phyloP scores from a whole-genome alignment of 2,797 vertebrate species.

The Syngnathus rostellatus region DNA sequence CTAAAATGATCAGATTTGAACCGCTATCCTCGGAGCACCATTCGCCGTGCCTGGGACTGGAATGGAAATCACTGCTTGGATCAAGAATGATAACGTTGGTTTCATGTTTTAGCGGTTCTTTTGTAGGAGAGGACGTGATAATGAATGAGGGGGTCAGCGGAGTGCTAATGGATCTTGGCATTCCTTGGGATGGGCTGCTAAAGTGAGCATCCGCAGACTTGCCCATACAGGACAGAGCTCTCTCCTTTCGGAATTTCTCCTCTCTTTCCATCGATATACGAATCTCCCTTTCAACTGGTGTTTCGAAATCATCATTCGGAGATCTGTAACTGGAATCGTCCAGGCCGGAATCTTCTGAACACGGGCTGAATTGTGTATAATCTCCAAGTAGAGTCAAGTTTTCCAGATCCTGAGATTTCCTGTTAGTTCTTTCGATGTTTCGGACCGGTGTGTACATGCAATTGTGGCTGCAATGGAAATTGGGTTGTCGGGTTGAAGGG shows the following conservation, averaged over 20 bases:
- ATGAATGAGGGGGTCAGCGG: slow-evolving; percentile 70
- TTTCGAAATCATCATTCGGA: slow-evolving; percentile 66
- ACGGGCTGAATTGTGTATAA: slow-evolving; percentile 68
- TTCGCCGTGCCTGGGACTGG: slow-evolving; percentile 42
- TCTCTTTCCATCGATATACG: slow-evolving; percentile 65
- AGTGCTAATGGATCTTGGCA: slow-evolving; percentile 62
- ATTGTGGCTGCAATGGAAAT: slow-evolving; percentile 65
- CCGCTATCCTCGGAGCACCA: slow-evolving; percentile 58
- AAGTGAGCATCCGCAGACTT: slow-evolving; percentile 56
- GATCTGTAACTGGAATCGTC: slow-evolving; percentile 72
- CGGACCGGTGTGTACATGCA: slow-evolving; percentile 76
- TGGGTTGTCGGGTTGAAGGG: slow-evolving; percentile 53
- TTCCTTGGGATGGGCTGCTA: slow-evolving; percentile 47
- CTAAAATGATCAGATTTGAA: slow-evolving; percentile 68
- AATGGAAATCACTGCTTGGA: slow-evolving; percentile 48
- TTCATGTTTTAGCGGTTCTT: slow-evolving; percentile 56
- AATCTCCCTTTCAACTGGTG: slow-evolving; percentile 68
- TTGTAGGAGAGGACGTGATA: slow-evolving; percentile 69
- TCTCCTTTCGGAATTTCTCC: slow-evolving; percentile 61
- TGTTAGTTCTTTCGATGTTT: slow-evolving; percentile 65
- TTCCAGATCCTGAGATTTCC: slow-evolving; percentile 60
- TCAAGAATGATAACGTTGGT: slow-evolving; percentile 67
- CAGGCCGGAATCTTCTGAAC: slow-evolving; percentile 72
- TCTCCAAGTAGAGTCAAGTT: slow-evolving; percentile 57
- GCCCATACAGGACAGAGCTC: slow-evolving; percentile 57